Evolutionary conservation across 2,113 vertebrate species (phyloP), one percentile per base, ranked within the genome.

Genomic region (Bos javanicus): DNA sequence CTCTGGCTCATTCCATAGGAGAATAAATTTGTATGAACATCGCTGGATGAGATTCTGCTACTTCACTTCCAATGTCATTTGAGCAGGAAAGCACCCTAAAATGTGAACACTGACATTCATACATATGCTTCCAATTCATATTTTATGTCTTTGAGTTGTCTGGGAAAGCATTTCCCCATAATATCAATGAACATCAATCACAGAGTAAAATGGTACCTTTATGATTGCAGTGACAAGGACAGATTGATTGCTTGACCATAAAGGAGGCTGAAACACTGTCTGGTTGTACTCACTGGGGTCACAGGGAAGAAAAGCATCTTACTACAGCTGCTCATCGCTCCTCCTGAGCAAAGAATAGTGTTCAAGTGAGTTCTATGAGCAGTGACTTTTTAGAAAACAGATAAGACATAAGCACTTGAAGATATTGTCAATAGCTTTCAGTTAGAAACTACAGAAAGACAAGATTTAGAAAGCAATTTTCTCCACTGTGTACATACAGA

Each of bases 111-210:
- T 60, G 15, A 92, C 80, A 39, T 91, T 98, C 57, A 94, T 17
- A 94, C 21, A 26, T 85, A 84, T 56, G 91, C 33, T 57, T 19
- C 74, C 21, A n/a, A 91, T 36, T 84, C 76, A 59, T 90, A 62
- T 80, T 97, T 81, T 74, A 64, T 30, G 11, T 92, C 94, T 94
- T 52, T 93, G 9, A 92, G 74, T 59, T 93, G 23, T 97, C 76
- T 96, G 36, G 56, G 64, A 81, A 76, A 1, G 2, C 67, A 36
- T 60, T 74, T 96, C 92, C 83, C 56, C 93, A 87, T 5, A 64
- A 7, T 54, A 97, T n/a, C n/a, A 97, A 97, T 95, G 71, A 90
- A 62, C 33, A 96, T 97, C 90, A 76, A 60, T 97, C 89, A 95
- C 76, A 84, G 5, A 71, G 4, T 23, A 97, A 97, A 96, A 57